phyloP scores from a whole-genome alignment of 2,888 invertebrate genomes.

The Eristalis pertinax region DNA sequence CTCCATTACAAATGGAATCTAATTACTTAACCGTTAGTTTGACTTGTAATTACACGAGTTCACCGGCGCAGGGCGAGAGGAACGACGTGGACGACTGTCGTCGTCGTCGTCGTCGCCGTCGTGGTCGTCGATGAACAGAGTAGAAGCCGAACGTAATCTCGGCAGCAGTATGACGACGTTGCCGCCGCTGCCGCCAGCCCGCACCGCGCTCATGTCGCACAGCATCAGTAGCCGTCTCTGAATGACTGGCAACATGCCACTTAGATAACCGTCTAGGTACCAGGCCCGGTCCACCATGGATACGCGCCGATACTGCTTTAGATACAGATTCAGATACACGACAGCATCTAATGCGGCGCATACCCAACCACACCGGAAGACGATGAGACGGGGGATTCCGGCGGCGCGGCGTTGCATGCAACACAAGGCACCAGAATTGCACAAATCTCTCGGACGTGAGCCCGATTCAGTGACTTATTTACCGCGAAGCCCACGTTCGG shows the following conservation, averaged over 20 bases:
- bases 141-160: conserved; percentile 23
- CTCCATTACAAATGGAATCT: conserved; percentile 74
- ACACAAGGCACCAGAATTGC: conserved; percentile 56
- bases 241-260: conserved; percentile 69
- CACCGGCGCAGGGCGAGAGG: conserved; percentile 27
- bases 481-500: conserved; percentile 55
- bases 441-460: conserved; percentile 70
- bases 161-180: no score
- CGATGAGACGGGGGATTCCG: conserved; percentile 52
- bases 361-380: conserved; percentile 58
- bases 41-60: conserved; percentile 72
- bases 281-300: conserved; percentile 4
- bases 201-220: neutral
- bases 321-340: conserved; percentile 42
- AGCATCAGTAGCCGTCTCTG: conserved; percentile 52
- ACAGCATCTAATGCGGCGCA: conserved; percentile 8
- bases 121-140: neutral
- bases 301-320: conserved; percentile 35
- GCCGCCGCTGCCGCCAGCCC: neutral
- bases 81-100: conserved; percentile 19
- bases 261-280: conserved; percentile 49
- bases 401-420: conserved; percentile 50
- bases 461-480: conserved; percentile 71
- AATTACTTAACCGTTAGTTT: conserved; percentile 74
- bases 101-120: conserved; percentile 19